Base-by-base conservation (phyloP, 1,140 invertebrate genomes). In the Lucilia cuprina region DNA sequence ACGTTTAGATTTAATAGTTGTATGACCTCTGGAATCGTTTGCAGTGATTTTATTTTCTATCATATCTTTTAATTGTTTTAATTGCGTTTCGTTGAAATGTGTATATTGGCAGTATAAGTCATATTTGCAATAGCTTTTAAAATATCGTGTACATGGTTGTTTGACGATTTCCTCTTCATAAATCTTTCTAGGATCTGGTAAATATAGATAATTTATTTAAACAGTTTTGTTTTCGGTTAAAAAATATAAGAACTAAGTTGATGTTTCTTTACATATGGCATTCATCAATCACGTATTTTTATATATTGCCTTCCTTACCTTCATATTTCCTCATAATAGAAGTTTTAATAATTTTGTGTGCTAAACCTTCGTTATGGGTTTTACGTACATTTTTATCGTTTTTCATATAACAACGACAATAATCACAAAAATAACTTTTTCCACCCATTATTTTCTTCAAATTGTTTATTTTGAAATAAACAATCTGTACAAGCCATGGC, bases 351-450 rank as follows among this genome's bases (percentile, higher is more conserved):
- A 87, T 86, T 5, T 86, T 87, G 83, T 90, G 89, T 8, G 83
- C 19, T 17, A 88, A 83, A 5, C 89, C 89, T 12, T 84, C 84
- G 35, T 90, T 89, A 78, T 90, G 89, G 3, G 85, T 78, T 85
- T 90, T 90, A 0, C 89, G 87, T 17, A 90, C 88, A 84, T 88
- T 90, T 8, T 89, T 13, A 80, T 90, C 88, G 55, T 90, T 90
- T 84, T 89, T 90, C 84, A 90, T 86, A 80, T 85, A 90, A 41
- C 89, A 90, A 50, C 85, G 85, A 60, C 89, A 90, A 74, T 90
- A 90, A 82, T 90, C 88, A 49, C 89, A 90, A 83, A 83, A 90
- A 84, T 89, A 91, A 78, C 88, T 90, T 85, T 89, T 91, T 5
- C 88, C 89, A 10, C 88, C 89, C 87, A 55, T 55, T 12, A 30